Evolutionary conservation across 2,797 vertebrate genomes (phyloP).

Genomic region (Adelosebastes latens): DNA sequence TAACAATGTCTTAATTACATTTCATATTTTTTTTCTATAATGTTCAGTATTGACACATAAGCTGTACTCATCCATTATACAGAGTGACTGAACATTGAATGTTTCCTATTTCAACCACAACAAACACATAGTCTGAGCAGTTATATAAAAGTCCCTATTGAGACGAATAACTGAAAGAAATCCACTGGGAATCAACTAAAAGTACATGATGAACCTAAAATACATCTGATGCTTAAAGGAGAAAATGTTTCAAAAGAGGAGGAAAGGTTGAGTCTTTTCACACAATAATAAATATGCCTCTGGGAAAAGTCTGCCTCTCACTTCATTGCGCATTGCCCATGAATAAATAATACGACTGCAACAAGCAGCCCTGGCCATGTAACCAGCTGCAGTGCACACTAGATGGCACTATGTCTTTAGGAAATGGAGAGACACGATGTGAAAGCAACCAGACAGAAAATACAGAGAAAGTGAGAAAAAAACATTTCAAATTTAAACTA

Average conservation of each 20-base stretch:
- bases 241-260: not conserved
- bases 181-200: not conserved
- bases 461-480: not conserved
- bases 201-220: not conserved
- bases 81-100: not conserved
- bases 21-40: not conserved
- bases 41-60: not conserved
- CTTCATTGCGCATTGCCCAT: slow-evolving; percentile 42
- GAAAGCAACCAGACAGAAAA: not conserved
- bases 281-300: slow-evolving; percentile 26
- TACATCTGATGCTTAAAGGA: not conserved
- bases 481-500: slow-evolving; percentile 12
- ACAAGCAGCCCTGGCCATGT: slow-evolving; percentile 29
- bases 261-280: slow-evolving; percentile 2
- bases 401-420: slow-evolving; percentile 71
- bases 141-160: not conserved
- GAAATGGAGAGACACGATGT: not conserved
- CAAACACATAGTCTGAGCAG: not conserved
- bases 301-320: slow-evolving; percentile 36
- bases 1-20: not conserved
- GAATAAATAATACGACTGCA: slow-evolving; percentile 52
- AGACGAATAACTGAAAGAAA: not conserved
- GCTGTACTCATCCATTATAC: not conserved
- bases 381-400: slow-evolving; percentile 49
- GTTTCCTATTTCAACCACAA: not conserved